These are phyloP conservation scores for Saturnia japonica DNA, from an alignment of 2,888 invertebrate species.

Conservation along the genomic window DNA sequence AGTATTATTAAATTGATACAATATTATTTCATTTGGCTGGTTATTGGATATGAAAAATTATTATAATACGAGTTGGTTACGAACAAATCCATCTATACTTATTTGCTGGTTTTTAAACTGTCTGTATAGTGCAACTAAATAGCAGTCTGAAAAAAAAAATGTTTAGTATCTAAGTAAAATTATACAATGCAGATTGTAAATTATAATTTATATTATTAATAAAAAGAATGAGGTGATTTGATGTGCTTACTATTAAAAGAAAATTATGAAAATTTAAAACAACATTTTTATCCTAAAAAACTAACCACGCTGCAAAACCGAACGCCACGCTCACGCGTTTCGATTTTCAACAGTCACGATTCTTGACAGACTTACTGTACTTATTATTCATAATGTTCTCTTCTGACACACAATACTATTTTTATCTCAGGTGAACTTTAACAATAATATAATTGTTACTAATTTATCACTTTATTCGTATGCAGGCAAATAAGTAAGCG, in stretches of 20 bases:
- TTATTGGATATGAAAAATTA: not conserved
- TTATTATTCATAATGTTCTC: not conserved
- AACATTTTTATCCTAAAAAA: not conserved
- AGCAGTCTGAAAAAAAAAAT: no score
- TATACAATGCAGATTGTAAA: no score
- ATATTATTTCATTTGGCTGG: not conserved
- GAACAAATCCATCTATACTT: not conserved
- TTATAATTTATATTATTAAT: no score
- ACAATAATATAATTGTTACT: not conserved
- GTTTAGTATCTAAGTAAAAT: no score
- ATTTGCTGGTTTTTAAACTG: not conserved
- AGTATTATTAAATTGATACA: not conserved
- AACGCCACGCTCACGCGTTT: conserved; percentile 16
- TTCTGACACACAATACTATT: not conserved
- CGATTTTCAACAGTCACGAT: conserved; percentile 19
- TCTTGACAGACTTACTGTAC: not conserved
- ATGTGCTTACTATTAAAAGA: no score
- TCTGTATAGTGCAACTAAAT: no score
- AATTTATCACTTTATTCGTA: not conserved
- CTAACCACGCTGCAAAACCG: not conserved
- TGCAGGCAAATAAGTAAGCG: not conserved
- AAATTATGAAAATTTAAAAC: not conserved
- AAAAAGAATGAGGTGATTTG: no score
- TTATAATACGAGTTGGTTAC: not conserved
- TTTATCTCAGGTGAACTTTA: not conserved